phyloP scores from a whole-genome alignment of 2,797 vertebrate genomes.

The Melopsittacus undulatus region DNA sequence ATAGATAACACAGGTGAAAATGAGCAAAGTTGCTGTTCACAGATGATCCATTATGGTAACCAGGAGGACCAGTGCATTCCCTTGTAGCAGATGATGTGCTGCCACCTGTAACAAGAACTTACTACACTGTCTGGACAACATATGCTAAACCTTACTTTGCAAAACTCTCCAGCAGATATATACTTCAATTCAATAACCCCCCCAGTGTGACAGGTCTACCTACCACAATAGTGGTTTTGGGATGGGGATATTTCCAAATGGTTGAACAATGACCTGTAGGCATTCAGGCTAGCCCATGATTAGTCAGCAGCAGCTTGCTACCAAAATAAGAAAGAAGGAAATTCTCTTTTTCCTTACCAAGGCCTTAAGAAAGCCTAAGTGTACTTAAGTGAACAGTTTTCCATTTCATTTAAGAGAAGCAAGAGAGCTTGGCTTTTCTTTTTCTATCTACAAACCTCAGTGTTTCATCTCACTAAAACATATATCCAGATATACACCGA shows the following conservation, averaged over 20 bases:
- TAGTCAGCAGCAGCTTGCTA: background rate
- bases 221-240: background rate
- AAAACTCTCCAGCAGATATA: background rate
- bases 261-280: background rate
- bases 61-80: background rate
- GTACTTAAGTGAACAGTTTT: background rate
- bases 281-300: background rate
- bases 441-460: background rate
- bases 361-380: background rate
- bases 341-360: background rate
- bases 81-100: background rate
- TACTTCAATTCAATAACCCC: accelerated
- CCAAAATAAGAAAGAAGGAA: background rate
- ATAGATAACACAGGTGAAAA: background rate
- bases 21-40: background rate
- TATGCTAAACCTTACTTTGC: background rate
- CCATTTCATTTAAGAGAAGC: background rate
- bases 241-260: background rate
- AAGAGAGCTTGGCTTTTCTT: background rate
- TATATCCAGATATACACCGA: background rate
- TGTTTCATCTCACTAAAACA: background rate
- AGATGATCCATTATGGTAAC: background rate
- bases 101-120: background rate
- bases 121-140: background rate
- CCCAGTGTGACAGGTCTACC: background rate